Evolutionary conservation across 1,140 invertebrate genomes (phyloP), one percentile per base, ranked within the genome.

Genomic region (Euura lappo): DNA sequence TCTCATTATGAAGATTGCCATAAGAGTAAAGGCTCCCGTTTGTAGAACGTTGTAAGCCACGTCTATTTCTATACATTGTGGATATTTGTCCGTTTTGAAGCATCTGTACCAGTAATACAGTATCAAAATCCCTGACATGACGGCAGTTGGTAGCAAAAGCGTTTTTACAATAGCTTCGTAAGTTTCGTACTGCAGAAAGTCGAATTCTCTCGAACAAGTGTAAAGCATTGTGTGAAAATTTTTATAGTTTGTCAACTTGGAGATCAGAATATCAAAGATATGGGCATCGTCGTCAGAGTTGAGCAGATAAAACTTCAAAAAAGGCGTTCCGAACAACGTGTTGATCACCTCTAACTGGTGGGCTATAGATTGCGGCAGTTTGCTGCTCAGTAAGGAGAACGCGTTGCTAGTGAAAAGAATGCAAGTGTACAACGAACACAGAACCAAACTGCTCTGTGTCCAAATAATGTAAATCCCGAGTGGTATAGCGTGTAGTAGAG

Each of bases 151-250:
- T 4, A 94, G 81, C 0, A 94, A 77, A 6, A 90, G 80, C 0
- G 92, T 91, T 71, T 84, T 80, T 0, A 83, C 83, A 44, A 93
- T 82, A 60, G 89, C 88, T 2, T 84, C 80, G 2, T 90, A 80
- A 1, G 89, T 88, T 51, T 85, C 87, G 44, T 88, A 85, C 2
- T 89, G 91, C n/a, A 97, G 80, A 81, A 95, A 95, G 78, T 95
- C 94, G 86, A 96, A 97, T 79, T 96, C 95, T 2, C 90, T 87
- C 2, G 94, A 92, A 86, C 95, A 97, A 0, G 94, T 96, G 77
- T 97, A 97, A 8, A 97, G 85, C 79, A 94, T 84, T 0, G 95
- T 96, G 80, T 97, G 94, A 79, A 96, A 97, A 77, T 92, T 93
- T 79, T 91, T 91, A 81, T 92, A 96, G 77, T 90, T 85, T 0